Conservation (phyloP, 2,888 invertebrate species). For the Caenorhabditis sp. region DNA sequence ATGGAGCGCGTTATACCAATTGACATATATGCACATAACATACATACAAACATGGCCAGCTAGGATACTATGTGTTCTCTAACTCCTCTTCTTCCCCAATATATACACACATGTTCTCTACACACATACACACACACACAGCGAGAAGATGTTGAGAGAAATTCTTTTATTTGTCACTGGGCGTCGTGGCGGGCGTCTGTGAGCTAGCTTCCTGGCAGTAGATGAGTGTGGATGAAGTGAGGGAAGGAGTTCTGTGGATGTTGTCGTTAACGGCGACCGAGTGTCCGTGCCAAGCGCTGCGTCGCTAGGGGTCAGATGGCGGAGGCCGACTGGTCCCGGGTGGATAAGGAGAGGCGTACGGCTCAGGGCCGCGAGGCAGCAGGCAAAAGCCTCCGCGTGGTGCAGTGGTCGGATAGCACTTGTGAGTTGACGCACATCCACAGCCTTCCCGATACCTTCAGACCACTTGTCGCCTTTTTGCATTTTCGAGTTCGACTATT, state of each 20-base stretch:
- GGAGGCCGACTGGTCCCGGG: slow-evolving; percentile 41
- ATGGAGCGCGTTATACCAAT: too few relatives aligned
- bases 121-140: too few relatives aligned
- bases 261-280: too few relatives aligned
- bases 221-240: slow-evolving; percentile 8
- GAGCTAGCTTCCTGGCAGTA: slow-evolving; percentile 20
- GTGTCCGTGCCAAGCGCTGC: slow-evolving; percentile 45
- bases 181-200: slow-evolving; percentile 50
- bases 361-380: slow-evolving; percentile 63
- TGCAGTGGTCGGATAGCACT: slow-evolving; percentile 54
- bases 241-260: slow-evolving; percentile 38
- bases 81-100: too few relatives aligned
- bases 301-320: slow-evolving; percentile 41
- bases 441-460: slow-evolving; percentile 41
- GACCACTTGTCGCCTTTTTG: slow-evolving; percentile 35
- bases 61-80: too few relatives aligned
- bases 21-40: too few relatives aligned
- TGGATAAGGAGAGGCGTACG: slow-evolving; percentile 55
- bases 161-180: slow-evolving; percentile 10
- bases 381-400: slow-evolving; percentile 60
- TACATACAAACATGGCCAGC: too few relatives aligned
- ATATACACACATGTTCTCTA: too few relatives aligned
- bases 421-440: slow-evolving; percentile 25
- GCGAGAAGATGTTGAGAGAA: neutral
- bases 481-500: too few relatives aligned